Evolutionary conservation across 1,140 invertebrate species (phyloP), one percentile per base, ranked within the genome.

Genomic region (Drosophila saltans): DNA sequence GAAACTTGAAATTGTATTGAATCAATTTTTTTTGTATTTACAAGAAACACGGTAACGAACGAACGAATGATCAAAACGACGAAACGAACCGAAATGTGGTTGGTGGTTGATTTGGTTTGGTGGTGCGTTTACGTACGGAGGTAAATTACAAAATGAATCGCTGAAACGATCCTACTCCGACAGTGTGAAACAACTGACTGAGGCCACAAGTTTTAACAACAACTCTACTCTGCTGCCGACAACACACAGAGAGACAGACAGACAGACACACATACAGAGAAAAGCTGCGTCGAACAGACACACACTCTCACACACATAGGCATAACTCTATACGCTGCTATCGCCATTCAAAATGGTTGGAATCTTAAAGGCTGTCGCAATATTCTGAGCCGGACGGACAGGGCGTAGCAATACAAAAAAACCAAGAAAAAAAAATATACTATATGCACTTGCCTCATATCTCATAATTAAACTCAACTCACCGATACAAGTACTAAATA

Each of bases 131-230:
- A 65, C 45, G 40, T 67, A 66, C 75, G 78, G 39, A 71, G 16
- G 69, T 71, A 81, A 76, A 63, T 73, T 69, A 81, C 79, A 78
- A 86, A 86, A 80, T 77, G 83, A 86, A 80, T 77, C 80, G 83
- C 24, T 52, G 63, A 80, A 78, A 80, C 84, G 84, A 89, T 90
- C 84, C 84, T 89, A 89, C 85, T 90, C 81, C 84, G 85, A 89
- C 84, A 89, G 81, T 81, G 84, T 89, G 80, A 78, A 89, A 81
- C 78, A 72, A 89, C 81, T 89, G 85, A 89, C 76, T 79, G 72
- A 79, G 77, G 48, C 66, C 57, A 60, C 40, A 52, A 52, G 65
- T 67, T 59, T 59, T 81, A 66, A 69, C 72, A 84, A 88, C 84
- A 82, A 80, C 45, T 52, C 74, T 68, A 61, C 59, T 48, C 63